Evolutionary conservation across 2,113 vertebrate genomes (phyloP), one percentile per base, ranked within the genome.

Genomic region (Meriones unguiculatus): DNA sequence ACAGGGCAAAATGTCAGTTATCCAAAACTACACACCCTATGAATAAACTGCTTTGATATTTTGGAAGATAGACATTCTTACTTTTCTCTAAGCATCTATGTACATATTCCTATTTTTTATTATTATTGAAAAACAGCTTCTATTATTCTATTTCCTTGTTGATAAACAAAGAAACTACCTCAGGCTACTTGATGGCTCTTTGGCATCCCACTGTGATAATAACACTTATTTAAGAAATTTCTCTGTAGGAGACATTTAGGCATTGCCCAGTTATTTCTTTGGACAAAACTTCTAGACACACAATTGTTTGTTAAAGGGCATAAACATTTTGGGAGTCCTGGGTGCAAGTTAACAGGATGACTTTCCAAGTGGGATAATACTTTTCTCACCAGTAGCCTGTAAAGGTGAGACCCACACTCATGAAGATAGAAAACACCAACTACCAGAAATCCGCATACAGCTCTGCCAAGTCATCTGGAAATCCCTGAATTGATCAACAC

Each of bases 381-480:
- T 59, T 72, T 94, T 70, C 70, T 62, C 59, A 41, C 46, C 65
- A 73, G 80, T n/a, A 87, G 57, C 24, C 87, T 41, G 7, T 72
- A 65, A 50, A 80, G n/a, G n/a, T 46, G 69, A 92, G 41, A 65
- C 24, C 24, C 30, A 38, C 2, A 35, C 46, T 41, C 2, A 0
- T 64, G 8, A 70, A 30, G 84, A 41, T 13, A 52, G 78, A 46
- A 87, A 64, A 69, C 38, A 24, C 2, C 52, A n/a, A 82, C 32
- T 15, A 22, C 46, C 46, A 81, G 18, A 72, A 85, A 64, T 95
- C 92, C 95, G 52, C 5, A 0, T 22, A 3, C 4, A 0, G 8
- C 52, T 54, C 64, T 57, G 87, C 87, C 85, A 94, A 64, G 72
- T 30, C 70, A 28, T 76, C 89, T 92, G 73, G 94, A 95, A 95